Percentiles rank a stretch among this genome's conserved stretches.
These are phyloP conservation scores for Varecia variegata DNA, from an alignment of 2,797 vertebrate genomes.

Conservation along the genomic window DNA sequence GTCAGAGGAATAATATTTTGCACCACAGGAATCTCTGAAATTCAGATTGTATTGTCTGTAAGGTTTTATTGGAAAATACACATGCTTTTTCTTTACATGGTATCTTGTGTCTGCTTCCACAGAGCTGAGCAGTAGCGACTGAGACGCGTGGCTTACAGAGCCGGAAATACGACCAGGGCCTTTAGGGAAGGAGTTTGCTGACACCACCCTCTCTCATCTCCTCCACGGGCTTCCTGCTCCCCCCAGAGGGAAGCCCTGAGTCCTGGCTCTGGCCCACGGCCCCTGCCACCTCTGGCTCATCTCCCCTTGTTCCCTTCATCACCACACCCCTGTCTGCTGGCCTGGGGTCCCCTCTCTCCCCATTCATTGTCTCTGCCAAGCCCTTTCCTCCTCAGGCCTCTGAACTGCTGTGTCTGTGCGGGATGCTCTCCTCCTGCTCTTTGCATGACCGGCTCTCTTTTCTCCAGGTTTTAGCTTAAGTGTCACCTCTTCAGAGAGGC, in stretches of 20 bases:
- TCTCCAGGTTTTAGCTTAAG: neutral
- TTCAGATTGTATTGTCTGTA: constrained; percentile 19
- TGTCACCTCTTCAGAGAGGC: neutral
- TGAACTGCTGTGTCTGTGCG: neutral
- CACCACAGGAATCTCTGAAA: constrained; percentile 2
- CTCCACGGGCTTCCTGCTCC: neutral
- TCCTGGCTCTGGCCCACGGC: neutral
- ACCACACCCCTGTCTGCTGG: fast-evolving
- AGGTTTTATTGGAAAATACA: neutral
- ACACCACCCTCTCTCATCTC: neutral
- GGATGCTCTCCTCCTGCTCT: neutral
- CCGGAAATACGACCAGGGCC: neutral
- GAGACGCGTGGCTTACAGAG: fast-evolving
- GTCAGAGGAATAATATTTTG: neutral
- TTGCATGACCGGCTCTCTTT: neutral
- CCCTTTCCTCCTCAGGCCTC: neutral
- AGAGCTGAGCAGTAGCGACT: neutral
- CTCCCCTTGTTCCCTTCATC: neutral
- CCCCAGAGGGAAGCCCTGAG: neutral
- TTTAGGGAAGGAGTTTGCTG: neutral
- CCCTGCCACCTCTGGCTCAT: neutral
- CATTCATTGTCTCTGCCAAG: neutral
- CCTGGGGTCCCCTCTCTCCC: no score
- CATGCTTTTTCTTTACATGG: neutral
- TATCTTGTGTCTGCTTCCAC: neutral